Evolutionary conservation across 2,888 invertebrate genomes (phyloP).

Genomic region (Leucozona laternaria): DNA sequence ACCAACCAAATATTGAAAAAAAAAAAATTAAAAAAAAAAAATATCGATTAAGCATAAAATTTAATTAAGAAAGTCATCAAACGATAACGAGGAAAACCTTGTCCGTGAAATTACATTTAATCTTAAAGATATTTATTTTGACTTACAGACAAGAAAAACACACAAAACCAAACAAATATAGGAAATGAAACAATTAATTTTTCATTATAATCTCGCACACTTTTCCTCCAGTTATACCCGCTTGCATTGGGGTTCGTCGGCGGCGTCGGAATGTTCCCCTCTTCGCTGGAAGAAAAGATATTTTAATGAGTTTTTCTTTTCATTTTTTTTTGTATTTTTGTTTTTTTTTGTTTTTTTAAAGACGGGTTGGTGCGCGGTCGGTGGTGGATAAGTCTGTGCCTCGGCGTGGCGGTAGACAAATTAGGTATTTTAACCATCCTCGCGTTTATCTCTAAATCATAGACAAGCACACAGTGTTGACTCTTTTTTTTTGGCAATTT

Average conservation of each 20-base stretch:
- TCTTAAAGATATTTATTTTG: slow-evolving; percentile 33
- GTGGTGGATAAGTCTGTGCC: not conserved
- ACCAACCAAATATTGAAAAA: not conserved
- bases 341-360: not conserved
- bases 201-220: slow-evolving; percentile 31
- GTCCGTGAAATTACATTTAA: slow-evolving; percentile 44
- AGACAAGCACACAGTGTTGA: slow-evolving; percentile 64
- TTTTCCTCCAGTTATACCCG: not conserved
- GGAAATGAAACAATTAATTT: slow-evolving; percentile 55
- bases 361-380: not conserved
- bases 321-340: not conserved
- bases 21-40: slow-evolving; percentile 22
- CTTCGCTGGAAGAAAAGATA: not conserved
- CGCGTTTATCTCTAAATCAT: slow-evolving; percentile 58
- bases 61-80: slow-evolving; percentile 64
- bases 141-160: slow-evolving; percentile 36
- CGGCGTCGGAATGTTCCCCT: slow-evolving; percentile 11
- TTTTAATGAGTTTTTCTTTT: slow-evolving; percentile 58
- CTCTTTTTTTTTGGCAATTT: slow-evolving; percentile 54
- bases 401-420: not conserved
- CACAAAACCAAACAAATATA: slow-evolving; percentile 25
- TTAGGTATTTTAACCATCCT: slow-evolving; percentile 23
- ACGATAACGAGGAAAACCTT: slow-evolving; percentile 37
- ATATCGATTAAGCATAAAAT: slow-evolving; percentile 64
- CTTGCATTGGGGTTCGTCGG: not conserved